Base-by-base conservation (phyloP, 2,113 vertebrate genomes). In the Eclectus roratus region DNA sequence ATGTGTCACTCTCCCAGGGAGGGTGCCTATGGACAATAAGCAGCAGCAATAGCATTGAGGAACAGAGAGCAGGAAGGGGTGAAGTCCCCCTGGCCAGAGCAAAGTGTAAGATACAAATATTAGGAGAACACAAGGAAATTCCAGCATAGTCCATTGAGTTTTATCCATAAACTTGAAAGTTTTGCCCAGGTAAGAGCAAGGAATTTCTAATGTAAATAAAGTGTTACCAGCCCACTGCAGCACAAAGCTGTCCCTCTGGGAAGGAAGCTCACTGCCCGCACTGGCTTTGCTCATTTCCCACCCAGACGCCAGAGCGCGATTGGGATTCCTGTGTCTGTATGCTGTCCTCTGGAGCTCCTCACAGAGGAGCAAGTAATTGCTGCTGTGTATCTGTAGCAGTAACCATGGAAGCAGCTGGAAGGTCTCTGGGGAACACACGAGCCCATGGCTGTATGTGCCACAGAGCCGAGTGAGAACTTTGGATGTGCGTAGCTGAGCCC, bases 231-330 rank as follows among this genome's bases (percentile, higher is more conserved):
- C 10, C 21, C 27, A 4, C 52, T 6, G 49, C 47, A 37, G 23
- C 56, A 39, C 0, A 0, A 21, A 29, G 10, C 14, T 7, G 0
- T 6, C 37, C 21, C 50, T 27, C 52, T 39, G 66, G 39, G 20
- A 80, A 23, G 55, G 21, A 12, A 33, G 14, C 17, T 63, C 65
- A 4, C 13, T 27, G 73, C 13, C 74, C 58, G 55, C 46, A 33
- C 1, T 25, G 1, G 9, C 25, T 8, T 15, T 37, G 39, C n/a
- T 37, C 6, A 3, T 4, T 14, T 60, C 49, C 52, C 44, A 5
- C 31, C 13, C 31, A 25, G 49, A 25, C 28, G 29, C 33, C 20
- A 74, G 37, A 10, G 43, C 37, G 28, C 33, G 16, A 10, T 8
- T 10, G 18, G 27, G 7, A 44, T 49, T 35, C 63, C 28, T 31